Evolutionary conservation across 2,888 invertebrate species (phyloP).

Genomic region (Schrankia costaestrigalis): DNA sequence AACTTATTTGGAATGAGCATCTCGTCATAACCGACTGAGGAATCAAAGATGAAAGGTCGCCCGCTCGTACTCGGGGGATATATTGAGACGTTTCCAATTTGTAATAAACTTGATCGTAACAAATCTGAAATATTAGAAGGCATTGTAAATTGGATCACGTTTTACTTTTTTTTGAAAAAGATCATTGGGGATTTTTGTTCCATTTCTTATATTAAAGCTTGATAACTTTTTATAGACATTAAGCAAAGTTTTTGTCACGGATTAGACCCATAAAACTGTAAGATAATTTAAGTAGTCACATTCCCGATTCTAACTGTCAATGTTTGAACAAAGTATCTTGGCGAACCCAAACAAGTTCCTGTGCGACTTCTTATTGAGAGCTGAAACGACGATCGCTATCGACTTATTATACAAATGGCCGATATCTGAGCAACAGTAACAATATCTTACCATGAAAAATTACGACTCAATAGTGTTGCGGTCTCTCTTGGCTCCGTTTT

Average conservation of each 20-base stretch:
- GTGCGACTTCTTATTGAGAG: slow-evolving; percentile 48
- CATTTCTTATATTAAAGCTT: slow-evolving; percentile 32
- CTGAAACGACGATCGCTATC: slow-evolving; percentile 62
- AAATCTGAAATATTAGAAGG: slow-evolving; percentile 66
- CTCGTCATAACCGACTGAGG: slow-evolving; percentile 39
- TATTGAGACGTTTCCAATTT: slow-evolving; percentile 63
- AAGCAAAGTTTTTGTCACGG: slow-evolving; percentile 20
- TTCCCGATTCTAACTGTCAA: slow-evolving; percentile 22
- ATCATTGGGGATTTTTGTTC: slow-evolving; percentile 47
- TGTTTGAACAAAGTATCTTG: slow-evolving; percentile 37
- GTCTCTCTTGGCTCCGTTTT: slow-evolving; percentile 55
- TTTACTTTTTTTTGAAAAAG: slow-evolving; percentile 51
- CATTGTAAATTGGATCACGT: slow-evolving; percentile 70
- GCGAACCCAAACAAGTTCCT: slow-evolving; percentile 50
- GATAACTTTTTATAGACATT: slow-evolving; percentile 23
- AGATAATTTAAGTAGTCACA: slow-evolving; percentile 33
- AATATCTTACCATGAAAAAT: slow-evolving; percentile 67
- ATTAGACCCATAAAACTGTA: slow-evolving; percentile 13
- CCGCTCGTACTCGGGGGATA: slow-evolving; percentile 47
- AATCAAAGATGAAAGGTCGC: slow-evolving; percentile 50
- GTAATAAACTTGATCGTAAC: slow-evolving; percentile 70
- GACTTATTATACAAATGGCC: slow-evolving; percentile 73
- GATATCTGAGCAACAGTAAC: slow-evolving; percentile 62
- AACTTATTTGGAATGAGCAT: slow-evolving; percentile 35
- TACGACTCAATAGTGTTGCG: slow-evolving; percentile 56